phyloP scores from a whole-genome alignment of 2,888 invertebrate genomes.

The Neria commutata region DNA sequence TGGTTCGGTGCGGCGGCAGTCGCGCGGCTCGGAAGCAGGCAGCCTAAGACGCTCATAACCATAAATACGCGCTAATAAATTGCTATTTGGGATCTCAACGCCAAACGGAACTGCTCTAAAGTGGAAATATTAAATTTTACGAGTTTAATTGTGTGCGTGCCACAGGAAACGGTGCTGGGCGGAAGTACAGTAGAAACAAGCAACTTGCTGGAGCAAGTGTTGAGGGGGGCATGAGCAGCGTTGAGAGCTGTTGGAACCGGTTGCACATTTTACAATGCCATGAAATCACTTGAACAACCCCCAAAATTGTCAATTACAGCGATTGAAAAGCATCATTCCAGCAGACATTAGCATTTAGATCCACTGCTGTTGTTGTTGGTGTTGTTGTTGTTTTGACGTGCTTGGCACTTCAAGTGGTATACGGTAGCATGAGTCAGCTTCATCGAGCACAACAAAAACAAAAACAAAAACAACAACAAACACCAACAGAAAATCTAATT shows the following conservation, averaged over 20 bases:
- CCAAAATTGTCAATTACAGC: conserved; percentile 46
- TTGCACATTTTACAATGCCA: no score
- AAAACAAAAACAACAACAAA: not conserved
- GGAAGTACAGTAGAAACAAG: no score
- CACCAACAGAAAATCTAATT: not conserved
- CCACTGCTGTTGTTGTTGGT: not conserved
- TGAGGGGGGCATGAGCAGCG: no score
- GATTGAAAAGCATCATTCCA: conserved; percentile 50
- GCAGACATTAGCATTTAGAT: not conserved
- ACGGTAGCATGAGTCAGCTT: not conserved
- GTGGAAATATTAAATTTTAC: conserved; percentile 50
- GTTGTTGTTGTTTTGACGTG: not conserved
- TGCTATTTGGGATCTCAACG: conserved; percentile 35
- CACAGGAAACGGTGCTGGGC: no score
- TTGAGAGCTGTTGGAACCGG: no score
- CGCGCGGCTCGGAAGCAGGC: not conserved
- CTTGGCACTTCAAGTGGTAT: not conserved
- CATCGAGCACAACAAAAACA: no score
- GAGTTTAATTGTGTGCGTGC: conserved; percentile 51
- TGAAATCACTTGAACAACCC: conserved; percentile 17
- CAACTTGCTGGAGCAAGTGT: no score
- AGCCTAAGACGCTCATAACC: not conserved
- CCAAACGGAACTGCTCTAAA: not conserved
- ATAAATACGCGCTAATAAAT: conserved; percentile 41
- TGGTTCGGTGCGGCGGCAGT: not conserved